phyloP scores from a whole-genome alignment of 2,888 invertebrate genomes.

The Aphrophora alni region DNA sequence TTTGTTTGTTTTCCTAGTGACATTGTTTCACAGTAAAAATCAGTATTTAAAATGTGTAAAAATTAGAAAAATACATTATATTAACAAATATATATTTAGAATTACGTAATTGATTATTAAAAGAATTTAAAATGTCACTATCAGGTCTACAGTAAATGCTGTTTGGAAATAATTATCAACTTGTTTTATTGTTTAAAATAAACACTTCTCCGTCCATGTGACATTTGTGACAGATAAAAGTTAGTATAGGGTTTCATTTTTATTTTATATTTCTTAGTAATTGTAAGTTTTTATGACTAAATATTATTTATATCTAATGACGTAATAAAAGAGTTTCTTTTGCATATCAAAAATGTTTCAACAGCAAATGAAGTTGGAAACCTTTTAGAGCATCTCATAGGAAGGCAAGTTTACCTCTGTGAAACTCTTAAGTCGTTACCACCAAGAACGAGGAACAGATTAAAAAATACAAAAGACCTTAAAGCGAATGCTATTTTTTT shows the following conservation, averaged over 20 bases:
- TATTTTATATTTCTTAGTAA: no score
- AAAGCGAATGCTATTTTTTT: no score
- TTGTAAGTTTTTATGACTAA: no score
- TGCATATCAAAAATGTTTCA: no score
- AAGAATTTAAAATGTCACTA: not conserved
- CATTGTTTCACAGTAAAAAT: not conserved
- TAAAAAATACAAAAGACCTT: no score
- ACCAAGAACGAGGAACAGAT: no score
- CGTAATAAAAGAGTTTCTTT: no score
- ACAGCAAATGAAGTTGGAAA: no score
- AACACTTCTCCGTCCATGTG: not conserved
- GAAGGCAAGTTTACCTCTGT: no score
- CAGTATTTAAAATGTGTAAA: not conserved
- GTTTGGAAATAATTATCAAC: not conserved
- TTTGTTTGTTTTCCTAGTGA: not conserved
- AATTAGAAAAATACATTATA: not conserved
- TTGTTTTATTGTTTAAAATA: not conserved
- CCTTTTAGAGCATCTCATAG: no score
- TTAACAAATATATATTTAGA: constrained; percentile 9
- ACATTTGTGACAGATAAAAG: not conserved
- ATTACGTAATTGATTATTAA: not conserved
- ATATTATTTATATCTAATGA: no score
- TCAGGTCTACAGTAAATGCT: not conserved
- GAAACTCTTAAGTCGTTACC: no score
- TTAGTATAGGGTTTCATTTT: not conserved